A percentile compares a stretch with the other conserved stretches of the same genome.
Conservation (phyloP, 2,888 invertebrate genomes). For the Geophilus truncorum region DNA sequence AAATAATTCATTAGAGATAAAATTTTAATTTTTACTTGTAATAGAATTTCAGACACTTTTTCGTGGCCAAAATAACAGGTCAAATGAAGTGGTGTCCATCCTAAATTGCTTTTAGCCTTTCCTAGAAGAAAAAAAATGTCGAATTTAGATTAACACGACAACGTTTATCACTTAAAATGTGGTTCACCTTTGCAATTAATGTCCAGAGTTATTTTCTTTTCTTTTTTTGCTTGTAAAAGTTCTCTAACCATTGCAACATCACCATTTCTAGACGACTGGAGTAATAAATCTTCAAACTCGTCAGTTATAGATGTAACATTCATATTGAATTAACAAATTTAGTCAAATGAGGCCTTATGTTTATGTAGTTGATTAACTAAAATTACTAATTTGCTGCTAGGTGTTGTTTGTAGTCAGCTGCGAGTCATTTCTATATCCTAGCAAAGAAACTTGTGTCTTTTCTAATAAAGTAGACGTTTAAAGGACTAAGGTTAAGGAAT, state of each 20-base stretch:
- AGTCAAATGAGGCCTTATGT: not conserved
- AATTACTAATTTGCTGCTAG: not conserved
- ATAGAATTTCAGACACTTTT: constrained; percentile 56
- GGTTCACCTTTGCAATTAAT: constrained; percentile 61
- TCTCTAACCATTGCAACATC: constrained; percentile 56
- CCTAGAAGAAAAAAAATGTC: constrained; percentile 50
- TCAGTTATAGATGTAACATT: constrained; percentile 30
- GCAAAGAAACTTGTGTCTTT: not conserved
- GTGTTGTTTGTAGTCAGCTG: not conserved
- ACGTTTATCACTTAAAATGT: too few species aligned
- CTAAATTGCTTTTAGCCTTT: constrained; percentile 59
- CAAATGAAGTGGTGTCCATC: constrained; percentile 64
- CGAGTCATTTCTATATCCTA: not conserved
- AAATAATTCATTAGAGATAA: not conserved
- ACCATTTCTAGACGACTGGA: constrained; percentile 61
- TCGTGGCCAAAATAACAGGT: constrained; percentile 64
- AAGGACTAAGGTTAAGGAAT: too few species aligned
- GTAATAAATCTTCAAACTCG: constrained; percentile 57
- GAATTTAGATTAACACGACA: not conserved
- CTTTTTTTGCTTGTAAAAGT: constrained; percentile 53
- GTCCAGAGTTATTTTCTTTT: constrained; percentile 56
- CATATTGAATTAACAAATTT: not conserved
- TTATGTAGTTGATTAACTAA: not conserved
- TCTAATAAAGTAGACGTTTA: not conserved
- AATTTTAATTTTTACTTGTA: constrained; percentile 47